Evolutionary conservation across 2,888 invertebrate genomes (phyloP).

Genomic region (Cordilura impudica): DNA sequence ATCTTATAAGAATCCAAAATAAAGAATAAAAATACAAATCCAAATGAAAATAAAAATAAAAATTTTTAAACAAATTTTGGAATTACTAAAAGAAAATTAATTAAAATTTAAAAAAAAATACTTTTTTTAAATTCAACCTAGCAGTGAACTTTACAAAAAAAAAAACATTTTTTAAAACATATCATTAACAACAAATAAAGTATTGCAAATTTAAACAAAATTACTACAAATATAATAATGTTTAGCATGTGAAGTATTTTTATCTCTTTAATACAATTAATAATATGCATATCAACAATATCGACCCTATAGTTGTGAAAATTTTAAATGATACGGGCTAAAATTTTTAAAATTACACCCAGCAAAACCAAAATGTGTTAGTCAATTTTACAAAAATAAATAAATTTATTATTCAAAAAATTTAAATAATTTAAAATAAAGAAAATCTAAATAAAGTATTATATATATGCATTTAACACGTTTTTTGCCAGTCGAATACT

Average conservation of each 20-base stretch:
- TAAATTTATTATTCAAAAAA: not conserved
- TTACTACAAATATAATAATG: too few species aligned
- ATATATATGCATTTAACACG: constrained; percentile 21
- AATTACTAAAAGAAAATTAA: constrained; percentile 10
- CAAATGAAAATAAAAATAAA: not conserved
- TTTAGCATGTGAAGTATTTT: not conserved
- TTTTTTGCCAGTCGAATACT: constrained; percentile 37
- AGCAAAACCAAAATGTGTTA: not conserved
- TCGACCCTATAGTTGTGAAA: constrained; percentile 34
- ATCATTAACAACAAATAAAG: not conserved
- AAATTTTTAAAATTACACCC: constrained; percentile 1
- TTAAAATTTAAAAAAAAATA: constrained; percentile 9
- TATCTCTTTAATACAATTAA: constrained; percentile 6
- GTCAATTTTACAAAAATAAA: not conserved
- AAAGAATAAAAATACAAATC: constrained; percentile 2
- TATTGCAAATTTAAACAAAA: not conserved
- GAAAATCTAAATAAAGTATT: not conserved
- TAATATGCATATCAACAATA: constrained; percentile 55
- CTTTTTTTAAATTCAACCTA: too few species aligned
- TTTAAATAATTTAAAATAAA: not conserved
- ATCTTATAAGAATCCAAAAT: not conserved
- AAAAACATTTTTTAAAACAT: not conserved
- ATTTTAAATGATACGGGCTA: not conserved
- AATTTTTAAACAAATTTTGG: not conserved
- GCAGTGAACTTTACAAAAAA: not conserved